Percentiles rank a stretch among this genome's conserved stretches.
phyloP scores from a whole-genome alignment of 2,113 vertebrate genomes.

The Burhinus oedicnemus region DNA sequence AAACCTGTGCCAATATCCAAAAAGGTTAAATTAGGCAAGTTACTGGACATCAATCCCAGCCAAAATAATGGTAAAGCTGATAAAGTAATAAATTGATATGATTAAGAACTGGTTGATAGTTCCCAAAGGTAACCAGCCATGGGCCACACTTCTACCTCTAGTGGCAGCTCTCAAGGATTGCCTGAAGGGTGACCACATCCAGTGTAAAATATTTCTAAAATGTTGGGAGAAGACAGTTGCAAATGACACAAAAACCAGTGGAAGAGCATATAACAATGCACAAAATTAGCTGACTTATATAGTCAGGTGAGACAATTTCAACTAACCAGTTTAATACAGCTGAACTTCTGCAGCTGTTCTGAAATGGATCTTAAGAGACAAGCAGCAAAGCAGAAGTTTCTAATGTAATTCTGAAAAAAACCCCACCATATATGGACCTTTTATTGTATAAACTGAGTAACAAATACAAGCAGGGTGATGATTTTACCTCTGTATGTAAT shows the following conservation, averaged over 20 bases:
- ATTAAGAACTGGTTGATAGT: not conserved
- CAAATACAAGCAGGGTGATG: not conserved
- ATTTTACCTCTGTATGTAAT: not conserved
- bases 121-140: not conserved
- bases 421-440: not conserved
- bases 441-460: not conserved
- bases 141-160: not conserved
- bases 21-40: not conserved
- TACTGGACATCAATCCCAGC: not conserved
- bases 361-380: not conserved
- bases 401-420: not conserved
- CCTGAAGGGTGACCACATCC: not conserved
- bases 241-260: not conserved
- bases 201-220: not conserved
- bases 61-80: not conserved
- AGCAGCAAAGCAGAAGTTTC: not conserved
- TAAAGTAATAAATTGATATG: not conserved
- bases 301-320: not conserved
- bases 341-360: not conserved
- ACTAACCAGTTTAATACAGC: not conserved
- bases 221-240: not conserved
- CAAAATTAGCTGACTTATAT: not conserved
- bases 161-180: not conserved
- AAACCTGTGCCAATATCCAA: not conserved
- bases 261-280: not conserved